Conservation (phyloP, 2,888 invertebrate genomes). For the Podotricha telesiphe region DNA sequence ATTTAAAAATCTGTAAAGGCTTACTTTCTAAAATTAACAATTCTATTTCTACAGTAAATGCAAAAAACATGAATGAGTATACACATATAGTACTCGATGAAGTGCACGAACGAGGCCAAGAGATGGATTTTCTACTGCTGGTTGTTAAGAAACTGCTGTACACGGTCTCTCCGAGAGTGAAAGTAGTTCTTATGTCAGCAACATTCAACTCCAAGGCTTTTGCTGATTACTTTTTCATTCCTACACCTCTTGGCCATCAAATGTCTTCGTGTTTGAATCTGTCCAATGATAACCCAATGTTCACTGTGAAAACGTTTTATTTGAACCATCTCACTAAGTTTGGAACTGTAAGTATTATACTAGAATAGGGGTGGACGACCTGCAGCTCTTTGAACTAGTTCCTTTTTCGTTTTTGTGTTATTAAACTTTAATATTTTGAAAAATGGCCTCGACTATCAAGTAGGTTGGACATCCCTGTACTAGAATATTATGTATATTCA, state of each 20-base stretch:
- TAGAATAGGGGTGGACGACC: too few relatives aligned
- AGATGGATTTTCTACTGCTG: slow-evolving; percentile 95
- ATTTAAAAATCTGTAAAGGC: too few relatives aligned
- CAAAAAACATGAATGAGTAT: slow-evolving; percentile 89
- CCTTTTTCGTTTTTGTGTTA: too few relatives aligned
- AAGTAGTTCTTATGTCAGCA: slow-evolving; percentile 94
- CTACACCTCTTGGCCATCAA: slow-evolving; percentile 55
- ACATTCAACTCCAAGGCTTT: slow-evolving; percentile 91
- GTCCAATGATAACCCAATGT: slow-evolving; percentile 75
- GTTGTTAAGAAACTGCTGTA: slow-evolving; percentile 90
- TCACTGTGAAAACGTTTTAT: slow-evolving; percentile 85
- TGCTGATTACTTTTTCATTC: slow-evolving; percentile 85
- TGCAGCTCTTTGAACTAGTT: too few relatives aligned
- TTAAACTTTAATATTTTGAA: too few relatives aligned
- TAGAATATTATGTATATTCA: too few relatives aligned
- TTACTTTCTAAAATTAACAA: not conserved
- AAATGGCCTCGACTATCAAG: too few relatives aligned
- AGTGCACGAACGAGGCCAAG: slow-evolving; percentile 95
- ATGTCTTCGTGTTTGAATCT: slow-evolving; percentile 73
- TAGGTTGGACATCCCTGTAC: too few relatives aligned
- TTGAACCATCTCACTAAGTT: slow-evolving; percentile 80
- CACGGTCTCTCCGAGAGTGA: slow-evolving; percentile 72
- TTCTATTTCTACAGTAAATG: slow-evolving; percentile 73
- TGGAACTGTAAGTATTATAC: slow-evolving; percentile 67
- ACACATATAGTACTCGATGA: slow-evolving; percentile 97